These are phyloP conservation scores for Monochamus alternatus DNA, from an alignment of 2,888 invertebrate species.

Conservation along the genomic window DNA sequence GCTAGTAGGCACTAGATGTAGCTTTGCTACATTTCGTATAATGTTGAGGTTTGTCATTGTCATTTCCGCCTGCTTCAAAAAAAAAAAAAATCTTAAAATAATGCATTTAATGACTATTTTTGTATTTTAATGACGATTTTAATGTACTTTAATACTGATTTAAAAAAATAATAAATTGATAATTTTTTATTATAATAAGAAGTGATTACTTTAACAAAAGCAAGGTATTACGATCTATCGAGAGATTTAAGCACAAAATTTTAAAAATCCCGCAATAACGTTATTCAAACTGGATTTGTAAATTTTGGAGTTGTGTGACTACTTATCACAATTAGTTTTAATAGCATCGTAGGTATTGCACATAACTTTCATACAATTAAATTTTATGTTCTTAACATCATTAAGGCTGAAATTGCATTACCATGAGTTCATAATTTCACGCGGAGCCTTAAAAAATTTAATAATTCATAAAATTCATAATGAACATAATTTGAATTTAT, in stretches of 20 bases:
- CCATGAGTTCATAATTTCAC: not conserved
- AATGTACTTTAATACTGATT: too few species aligned
- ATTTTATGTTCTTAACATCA: not conserved
- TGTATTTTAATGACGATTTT: too few species aligned
- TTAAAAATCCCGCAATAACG: not conserved
- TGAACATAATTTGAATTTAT: slow-evolving; percentile 1
- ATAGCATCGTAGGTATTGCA: not conserved
- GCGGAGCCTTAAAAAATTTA: not conserved
- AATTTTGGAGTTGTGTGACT: not conserved
- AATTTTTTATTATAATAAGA: too few species aligned
- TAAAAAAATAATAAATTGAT: too few species aligned
- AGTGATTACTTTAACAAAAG: too few species aligned
- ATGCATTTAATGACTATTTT: too few species aligned
- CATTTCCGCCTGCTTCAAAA: too few species aligned
- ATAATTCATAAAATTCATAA: not conserved
- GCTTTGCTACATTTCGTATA: too few species aligned
- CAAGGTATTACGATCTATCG: too few species aligned
- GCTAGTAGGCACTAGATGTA: too few species aligned
- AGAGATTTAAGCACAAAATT: not conserved
- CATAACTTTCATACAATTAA: slow-evolving; percentile 1
- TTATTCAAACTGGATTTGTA: not conserved
- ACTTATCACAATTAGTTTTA: not conserved
- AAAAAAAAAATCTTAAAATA: too few species aligned
- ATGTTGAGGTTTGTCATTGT: too few species aligned
- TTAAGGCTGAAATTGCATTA: not conserved